These are phyloP conservation scores for Triplophysa tibetana DNA, from an alignment of 2,113 vertebrate species.

Conservation along the genomic window DNA sequence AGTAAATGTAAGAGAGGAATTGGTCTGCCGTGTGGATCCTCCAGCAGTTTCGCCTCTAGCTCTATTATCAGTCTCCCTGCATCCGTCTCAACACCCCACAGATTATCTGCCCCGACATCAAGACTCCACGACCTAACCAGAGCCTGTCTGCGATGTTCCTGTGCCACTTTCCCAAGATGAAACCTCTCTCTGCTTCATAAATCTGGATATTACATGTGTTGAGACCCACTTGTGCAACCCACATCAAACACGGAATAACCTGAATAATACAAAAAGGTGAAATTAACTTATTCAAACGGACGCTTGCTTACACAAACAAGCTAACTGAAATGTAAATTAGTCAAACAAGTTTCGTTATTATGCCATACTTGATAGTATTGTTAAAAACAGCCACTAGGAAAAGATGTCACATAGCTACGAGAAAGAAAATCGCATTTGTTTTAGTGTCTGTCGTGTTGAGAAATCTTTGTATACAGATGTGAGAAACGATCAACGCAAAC, in stretches of 20 bases:
- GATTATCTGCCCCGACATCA: constrained; percentile 17
- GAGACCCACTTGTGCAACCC: background rate
- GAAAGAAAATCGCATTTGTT: too few relatives aligned
- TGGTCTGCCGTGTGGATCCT: background rate
- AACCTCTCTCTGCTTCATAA: background rate
- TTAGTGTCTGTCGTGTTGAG: background rate
- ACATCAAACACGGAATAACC: too few relatives aligned
- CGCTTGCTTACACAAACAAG: background rate
- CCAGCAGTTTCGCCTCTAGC: constrained; percentile 1
- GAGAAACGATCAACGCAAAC: background rate
- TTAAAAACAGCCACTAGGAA: background rate
- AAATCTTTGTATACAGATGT: background rate
- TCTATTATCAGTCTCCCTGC: constrained; percentile 15
- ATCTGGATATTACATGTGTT: background rate
- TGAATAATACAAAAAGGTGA: too few relatives aligned
- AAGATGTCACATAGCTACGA: too few relatives aligned
- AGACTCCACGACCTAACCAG: background rate
- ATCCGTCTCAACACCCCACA: background rate
- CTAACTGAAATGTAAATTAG: background rate
- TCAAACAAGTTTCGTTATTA: background rate
- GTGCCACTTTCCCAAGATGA: background rate
- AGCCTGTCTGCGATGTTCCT: background rate
- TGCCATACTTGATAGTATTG: background rate
- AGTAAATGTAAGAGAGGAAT: background rate
- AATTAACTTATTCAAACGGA: too few relatives aligned